These are phyloP conservation scores for Hydrophis major DNA, from an alignment of 2,797 vertebrate genomes.

Conservation along the genomic window DNA sequence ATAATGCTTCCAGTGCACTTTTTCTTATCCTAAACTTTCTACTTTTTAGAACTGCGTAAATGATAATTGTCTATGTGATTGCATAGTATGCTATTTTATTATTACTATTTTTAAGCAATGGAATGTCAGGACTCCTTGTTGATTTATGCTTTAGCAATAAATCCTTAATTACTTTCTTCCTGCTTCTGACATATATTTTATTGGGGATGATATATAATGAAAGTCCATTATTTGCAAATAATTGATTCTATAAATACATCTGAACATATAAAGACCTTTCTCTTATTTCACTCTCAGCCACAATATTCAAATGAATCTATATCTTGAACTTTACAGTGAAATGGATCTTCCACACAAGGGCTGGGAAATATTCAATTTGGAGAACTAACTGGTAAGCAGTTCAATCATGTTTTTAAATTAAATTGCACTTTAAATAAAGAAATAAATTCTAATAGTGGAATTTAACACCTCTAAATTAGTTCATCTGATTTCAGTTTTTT, in stretches of 20 bases:
- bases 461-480: neutral
- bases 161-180: neutral
- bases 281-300: neutral
- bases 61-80: neutral
- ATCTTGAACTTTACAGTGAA: neutral
- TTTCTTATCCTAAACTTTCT: neutral
- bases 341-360: neutral
- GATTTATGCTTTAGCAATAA: neutral
- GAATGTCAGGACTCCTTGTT: neutral
- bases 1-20: slow-evolving; percentile 28
- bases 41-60: neutral
- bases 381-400: neutral
- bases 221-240: slow-evolving; percentile 36
- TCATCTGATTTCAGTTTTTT: neutral
- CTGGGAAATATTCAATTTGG: neutral
- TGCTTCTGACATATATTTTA: neutral
- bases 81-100: neutral
- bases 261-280: neutral
- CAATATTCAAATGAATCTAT: neutral
- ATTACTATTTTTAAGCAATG: neutral
- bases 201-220: neutral
- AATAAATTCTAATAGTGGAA: neutral
- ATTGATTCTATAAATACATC: slow-evolving; percentile 36
- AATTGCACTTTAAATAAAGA: neutral
- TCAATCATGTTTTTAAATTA: neutral